phyloP scores from a whole-genome alignment of 1,140 invertebrate species.

The Riptortus pedestris region DNA sequence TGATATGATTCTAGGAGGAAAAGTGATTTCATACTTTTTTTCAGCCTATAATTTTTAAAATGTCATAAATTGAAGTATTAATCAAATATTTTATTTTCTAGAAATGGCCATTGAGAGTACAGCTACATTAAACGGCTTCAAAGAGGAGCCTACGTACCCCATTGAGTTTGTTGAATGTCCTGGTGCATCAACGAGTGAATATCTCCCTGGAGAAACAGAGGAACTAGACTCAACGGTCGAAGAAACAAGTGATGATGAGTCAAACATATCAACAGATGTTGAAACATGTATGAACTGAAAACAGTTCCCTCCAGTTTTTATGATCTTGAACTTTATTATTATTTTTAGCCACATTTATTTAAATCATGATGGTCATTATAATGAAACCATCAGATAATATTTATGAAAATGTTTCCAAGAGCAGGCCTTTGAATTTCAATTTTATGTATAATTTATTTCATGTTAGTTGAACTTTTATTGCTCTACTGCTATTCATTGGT shows the following conservation, averaged over 20 bases:
- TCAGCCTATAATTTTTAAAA: no score
- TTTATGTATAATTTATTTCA: background rate
- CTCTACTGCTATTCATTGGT: no score
- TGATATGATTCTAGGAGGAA: no score
- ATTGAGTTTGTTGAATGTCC: slow-evolving; percentile 11
- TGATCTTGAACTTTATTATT: background rate
- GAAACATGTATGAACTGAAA: background rate
- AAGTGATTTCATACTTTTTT: no score
- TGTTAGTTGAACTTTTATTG: background rate
- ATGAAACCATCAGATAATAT: background rate
- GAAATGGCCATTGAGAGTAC: slow-evolving; percentile 18
- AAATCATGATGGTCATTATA: background rate
- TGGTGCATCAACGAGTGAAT: slow-evolving; percentile 20
- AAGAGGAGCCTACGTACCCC: background rate
- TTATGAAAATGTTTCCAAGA: background rate
- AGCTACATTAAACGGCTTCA: background rate
- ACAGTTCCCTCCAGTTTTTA: background rate
- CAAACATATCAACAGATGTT: slow-evolving; percentile 24
- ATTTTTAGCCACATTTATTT: background rate
- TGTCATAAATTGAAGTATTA: no score
- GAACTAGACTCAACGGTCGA: slow-evolving; percentile 11
- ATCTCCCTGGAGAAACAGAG: background rate
- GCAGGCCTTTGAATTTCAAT: background rate
- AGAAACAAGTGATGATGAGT: slow-evolving; percentile 26
- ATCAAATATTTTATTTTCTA: no score